phyloP scores from a whole-genome alignment of 2,888 invertebrate species.

The Diarsia mendica region DNA sequence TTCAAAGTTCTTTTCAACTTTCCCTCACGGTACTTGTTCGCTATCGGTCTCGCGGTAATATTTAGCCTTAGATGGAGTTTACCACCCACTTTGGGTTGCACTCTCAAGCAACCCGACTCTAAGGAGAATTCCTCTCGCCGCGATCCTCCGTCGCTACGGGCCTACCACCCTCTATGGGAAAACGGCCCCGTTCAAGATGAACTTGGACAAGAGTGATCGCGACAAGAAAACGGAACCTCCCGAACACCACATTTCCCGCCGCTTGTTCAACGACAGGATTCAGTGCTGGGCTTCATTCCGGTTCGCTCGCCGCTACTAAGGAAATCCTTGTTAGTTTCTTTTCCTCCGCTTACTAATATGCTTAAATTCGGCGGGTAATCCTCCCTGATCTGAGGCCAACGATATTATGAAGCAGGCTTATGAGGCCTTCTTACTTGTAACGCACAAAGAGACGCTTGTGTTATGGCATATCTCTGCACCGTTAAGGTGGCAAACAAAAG shows the following conservation, averaged over 20 bases:
- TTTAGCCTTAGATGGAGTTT: slow-evolving; percentile 91
- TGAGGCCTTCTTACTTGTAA: slow-evolving; percentile 26
- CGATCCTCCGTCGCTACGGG: slow-evolving; percentile 83
- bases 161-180: slow-evolving; percentile 84
- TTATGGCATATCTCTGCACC: not conserved
- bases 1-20: slow-evolving; percentile 93
- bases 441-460: not conserved
- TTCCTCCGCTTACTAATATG: slow-evolving; percentile 93
- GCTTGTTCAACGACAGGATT: slow-evolving; percentile 79
- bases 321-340: slow-evolving; percentile 89
- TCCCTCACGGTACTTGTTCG: slow-evolving; percentile 92
- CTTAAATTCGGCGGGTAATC: slow-evolving; percentile 90
- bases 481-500: not conserved
- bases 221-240: slow-evolving; percentile 80
- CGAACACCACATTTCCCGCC: slow-evolving; percentile 87
- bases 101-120: slow-evolving; percentile 91
- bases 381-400: slow-evolving; percentile 78
- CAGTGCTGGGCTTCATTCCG: slow-evolving; percentile 91
- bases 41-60: slow-evolving; percentile 92
- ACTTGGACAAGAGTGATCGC: slow-evolving; percentile 81
- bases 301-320: slow-evolving; percentile 82
- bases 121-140: slow-evolving; percentile 73
- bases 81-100: slow-evolving; percentile 91
- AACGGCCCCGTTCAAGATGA: slow-evolving; percentile 86
- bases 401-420: slow-evolving; percentile 12